Evolutionary conservation across 2,888 invertebrate genomes (phyloP).

Genomic region (Drosophila fulvimacula): DNA sequence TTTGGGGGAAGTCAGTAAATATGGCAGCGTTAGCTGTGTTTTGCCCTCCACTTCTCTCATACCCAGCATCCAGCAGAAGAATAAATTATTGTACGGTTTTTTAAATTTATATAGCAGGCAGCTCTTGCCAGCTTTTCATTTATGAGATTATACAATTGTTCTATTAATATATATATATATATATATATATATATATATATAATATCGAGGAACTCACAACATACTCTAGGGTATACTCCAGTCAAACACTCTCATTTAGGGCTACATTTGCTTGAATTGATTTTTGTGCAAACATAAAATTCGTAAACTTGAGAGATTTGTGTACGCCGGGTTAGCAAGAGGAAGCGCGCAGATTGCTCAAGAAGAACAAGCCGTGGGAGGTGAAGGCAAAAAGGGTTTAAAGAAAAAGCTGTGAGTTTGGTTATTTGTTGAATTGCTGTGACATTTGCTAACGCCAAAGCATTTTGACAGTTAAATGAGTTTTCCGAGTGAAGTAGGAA

Average conservation of each 20-base stretch:
- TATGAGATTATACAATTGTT: background rate
- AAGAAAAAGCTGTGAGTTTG: conserved; percentile 23
- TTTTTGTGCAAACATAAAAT: conserved; percentile 41
- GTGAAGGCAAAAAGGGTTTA: conserved; percentile 47
- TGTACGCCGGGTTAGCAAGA: conserved; percentile 29
- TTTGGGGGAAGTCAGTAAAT: conserved; percentile 50
- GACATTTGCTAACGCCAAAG: conserved; percentile 26
- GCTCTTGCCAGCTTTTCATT: background rate
- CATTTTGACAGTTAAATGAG: conserved; percentile 35
- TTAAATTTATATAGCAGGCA: background rate
- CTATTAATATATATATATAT: too few species aligned
- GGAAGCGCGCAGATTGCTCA: conserved; percentile 27
- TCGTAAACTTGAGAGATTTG: conserved; percentile 44
- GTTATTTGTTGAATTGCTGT: conserved; percentile 13
- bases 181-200: too few species aligned
- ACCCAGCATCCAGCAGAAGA: conserved; percentile 10
- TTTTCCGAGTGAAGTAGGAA: conserved; percentile 19
- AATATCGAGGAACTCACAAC: too few species aligned
- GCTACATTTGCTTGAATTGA: conserved; percentile 31
- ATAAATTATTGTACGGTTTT: background rate
- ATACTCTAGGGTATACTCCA: conserved; percentile 16
- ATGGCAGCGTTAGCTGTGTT: conserved; percentile 46
- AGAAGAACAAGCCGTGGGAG: conserved; percentile 22
- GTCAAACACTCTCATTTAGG: background rate
- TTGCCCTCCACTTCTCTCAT: conserved; percentile 20